Conservation (phyloP, 1,140 invertebrate genomes). For the Drosophila truncata region DNA sequence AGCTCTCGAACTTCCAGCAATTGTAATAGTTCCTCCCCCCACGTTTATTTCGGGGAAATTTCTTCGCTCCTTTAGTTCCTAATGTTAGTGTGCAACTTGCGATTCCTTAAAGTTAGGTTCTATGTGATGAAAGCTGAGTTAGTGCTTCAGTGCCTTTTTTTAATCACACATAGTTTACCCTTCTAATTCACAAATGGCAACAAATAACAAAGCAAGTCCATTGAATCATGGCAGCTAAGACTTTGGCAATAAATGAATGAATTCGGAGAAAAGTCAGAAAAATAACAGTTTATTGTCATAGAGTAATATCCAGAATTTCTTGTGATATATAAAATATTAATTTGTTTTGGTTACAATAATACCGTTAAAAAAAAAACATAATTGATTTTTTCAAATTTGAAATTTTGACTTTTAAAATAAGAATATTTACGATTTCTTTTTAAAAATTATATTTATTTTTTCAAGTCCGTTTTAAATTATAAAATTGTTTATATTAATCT, state of each 20-base stretch:
- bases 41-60: not conserved
- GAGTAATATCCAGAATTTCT: not conserved
- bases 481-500: not conserved
- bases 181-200: not conserved
- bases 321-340: not conserved
- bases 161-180: not conserved
- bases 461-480: not conserved
- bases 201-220: not conserved
- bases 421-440: not conserved
- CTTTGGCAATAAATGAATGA: not conserved
- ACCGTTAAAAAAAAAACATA: not conserved
- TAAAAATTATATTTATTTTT: not conserved
- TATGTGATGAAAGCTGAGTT: not conserved
- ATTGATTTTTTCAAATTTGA: not conserved
- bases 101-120: slow-evolving; percentile 8
- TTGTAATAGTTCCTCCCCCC: slow-evolving; percentile 17
- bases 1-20: slow-evolving; percentile 31
- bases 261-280: not conserved
- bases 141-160: not conserved
- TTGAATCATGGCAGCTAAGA: not conserved
- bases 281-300: no score
- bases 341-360: not conserved
- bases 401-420: not conserved
- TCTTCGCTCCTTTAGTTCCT: slow-evolving; percentile 3
- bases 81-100: not conserved